phyloP scores from a whole-genome alignment of 1,140 invertebrate species.

The Probaryconus sp. region DNA sequence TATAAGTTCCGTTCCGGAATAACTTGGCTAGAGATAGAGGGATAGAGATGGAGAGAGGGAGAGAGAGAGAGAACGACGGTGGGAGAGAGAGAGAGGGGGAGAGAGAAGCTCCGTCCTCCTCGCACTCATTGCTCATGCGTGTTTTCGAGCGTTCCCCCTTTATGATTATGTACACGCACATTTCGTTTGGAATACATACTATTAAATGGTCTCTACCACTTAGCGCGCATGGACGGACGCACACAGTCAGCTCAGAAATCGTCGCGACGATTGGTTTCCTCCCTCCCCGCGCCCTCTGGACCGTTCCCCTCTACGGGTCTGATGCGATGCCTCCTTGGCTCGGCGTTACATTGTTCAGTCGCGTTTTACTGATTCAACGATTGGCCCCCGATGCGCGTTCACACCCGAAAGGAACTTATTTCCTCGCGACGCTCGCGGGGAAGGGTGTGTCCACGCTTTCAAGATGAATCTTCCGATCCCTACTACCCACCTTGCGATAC shows the following conservation, averaged over 20 bases:
- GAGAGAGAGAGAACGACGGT: conserved; percentile 10
- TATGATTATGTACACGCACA: conserved; percentile 37
- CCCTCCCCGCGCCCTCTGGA: conserved; percentile 58
- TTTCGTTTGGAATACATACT: too few species aligned
- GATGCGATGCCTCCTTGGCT: conserved; percentile 15
- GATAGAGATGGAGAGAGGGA: conserved; percentile 23
- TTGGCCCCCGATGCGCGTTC: conserved; percentile 63
- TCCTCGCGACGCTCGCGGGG: conserved; percentile 46
- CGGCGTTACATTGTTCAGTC: conserved; percentile 55
- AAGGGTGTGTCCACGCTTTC: conserved; percentile 52
- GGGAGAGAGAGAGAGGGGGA: conserved; percentile 17
- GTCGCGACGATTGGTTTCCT: conserved; percentile 74
- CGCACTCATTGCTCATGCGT: conserved; percentile 34
- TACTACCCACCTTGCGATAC: conserved; percentile 5
- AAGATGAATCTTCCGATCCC: conserved; percentile 40
- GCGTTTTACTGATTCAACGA: conserved; percentile 69
- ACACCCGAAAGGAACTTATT: conserved; percentile 60
- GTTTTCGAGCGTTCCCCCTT: too few species aligned
- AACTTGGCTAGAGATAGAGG: conserved; percentile 18
- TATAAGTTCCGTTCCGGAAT: conserved; percentile 40
- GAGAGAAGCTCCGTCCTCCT: not conserved
- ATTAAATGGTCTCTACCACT: too few species aligned
- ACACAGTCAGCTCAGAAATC: conserved; percentile 47
- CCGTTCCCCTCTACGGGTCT: conserved; percentile 10
- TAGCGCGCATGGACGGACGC: conserved; percentile 16